Evolutionary conservation across 2,113 vertebrate genomes (phyloP).

Genomic region (Tenrec ecaudatus): DNA sequence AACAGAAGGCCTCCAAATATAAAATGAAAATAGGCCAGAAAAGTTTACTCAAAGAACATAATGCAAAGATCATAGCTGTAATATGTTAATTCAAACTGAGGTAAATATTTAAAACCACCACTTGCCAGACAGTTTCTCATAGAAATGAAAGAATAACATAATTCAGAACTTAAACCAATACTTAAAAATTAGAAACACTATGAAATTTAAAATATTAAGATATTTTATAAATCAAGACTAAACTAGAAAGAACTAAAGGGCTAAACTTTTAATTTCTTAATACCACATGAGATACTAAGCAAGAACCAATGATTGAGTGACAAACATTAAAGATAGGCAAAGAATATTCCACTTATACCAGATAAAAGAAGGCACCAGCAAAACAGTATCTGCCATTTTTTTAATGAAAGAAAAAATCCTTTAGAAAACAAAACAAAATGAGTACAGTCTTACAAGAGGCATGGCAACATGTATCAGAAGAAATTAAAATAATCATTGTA

Average conservation of each 20-base stretch:
- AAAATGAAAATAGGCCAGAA: neutral
- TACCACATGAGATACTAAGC: neutral
- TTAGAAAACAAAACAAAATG: neutral
- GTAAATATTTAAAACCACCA: neutral
- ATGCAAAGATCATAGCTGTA: neutral
- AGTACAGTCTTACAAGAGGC: neutral
- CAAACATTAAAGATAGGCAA: neutral
- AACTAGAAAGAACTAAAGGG: neutral
- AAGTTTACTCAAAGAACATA: neutral
- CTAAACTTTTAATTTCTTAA: too few relatives aligned
- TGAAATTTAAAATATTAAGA: neutral
- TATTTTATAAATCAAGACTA: neutral
- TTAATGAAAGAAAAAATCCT: neutral
- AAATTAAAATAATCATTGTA: slow-evolving; percentile 17
- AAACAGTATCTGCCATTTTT: too few relatives aligned
- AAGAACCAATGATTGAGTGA: neutral
- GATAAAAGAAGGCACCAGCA: too few relatives aligned
- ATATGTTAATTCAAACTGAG: neutral
- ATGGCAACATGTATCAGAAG: neutral
- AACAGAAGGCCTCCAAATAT: neutral
- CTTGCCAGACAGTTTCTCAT: too few relatives aligned
- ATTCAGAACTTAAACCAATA: neutral
- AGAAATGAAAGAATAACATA: neutral
- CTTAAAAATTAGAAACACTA: neutral
- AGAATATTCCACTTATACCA: neutral